phyloP scores from a whole-genome alignment of 2,888 invertebrate genomes.

The Lasius platythorax region DNA sequence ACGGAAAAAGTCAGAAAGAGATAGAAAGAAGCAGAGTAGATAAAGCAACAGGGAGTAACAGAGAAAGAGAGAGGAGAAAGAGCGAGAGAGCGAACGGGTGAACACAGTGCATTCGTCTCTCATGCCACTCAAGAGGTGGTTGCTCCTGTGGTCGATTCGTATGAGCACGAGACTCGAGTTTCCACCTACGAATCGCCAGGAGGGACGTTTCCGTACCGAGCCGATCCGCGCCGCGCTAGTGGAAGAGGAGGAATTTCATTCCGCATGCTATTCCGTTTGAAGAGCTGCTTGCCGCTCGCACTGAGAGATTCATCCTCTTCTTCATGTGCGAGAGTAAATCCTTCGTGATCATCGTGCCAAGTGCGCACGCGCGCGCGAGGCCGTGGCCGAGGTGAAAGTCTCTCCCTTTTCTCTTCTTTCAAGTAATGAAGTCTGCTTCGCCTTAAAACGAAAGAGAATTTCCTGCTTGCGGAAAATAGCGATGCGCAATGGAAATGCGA shows the following conservation, averaged over 20 bases:
- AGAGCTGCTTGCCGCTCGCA: conserved; percentile 46
- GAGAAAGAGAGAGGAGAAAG: conserved; percentile 31
- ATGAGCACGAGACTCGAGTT: conserved; percentile 68
- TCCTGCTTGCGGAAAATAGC: conserved; percentile 63
- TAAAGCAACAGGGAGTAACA: conserved; percentile 14
- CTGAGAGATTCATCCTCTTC: conserved; percentile 61
- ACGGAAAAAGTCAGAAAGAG: conserved; percentile 40
- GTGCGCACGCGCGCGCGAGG: conserved; percentile 52
- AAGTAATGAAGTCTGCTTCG: conserved; percentile 13
- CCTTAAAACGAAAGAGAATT: conserved; percentile 7
- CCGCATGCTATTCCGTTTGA: conserved; percentile 75
- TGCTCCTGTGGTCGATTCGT: conserved; percentile 68
- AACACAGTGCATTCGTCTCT: conserved; percentile 49
- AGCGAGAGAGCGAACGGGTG: conserved; percentile 17
- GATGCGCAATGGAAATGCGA: conserved; percentile 52
- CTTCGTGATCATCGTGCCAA: conserved; percentile 72
- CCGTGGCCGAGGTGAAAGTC: conserved; percentile 70
- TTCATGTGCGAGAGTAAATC: conserved; percentile 68
- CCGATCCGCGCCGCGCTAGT: conserved; percentile 45
- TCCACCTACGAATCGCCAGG: conserved; percentile 77
- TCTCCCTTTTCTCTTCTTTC: conserved; percentile 61
- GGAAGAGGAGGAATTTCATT: conserved; percentile 76
- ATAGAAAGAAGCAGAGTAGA: conserved; percentile 40
- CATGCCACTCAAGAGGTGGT: conserved; percentile 69
- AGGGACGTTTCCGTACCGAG: conserved; percentile 76